Base-by-base conservation (phyloP, 2,113 vertebrate species). In the Periophthalmus modestus region DNA sequence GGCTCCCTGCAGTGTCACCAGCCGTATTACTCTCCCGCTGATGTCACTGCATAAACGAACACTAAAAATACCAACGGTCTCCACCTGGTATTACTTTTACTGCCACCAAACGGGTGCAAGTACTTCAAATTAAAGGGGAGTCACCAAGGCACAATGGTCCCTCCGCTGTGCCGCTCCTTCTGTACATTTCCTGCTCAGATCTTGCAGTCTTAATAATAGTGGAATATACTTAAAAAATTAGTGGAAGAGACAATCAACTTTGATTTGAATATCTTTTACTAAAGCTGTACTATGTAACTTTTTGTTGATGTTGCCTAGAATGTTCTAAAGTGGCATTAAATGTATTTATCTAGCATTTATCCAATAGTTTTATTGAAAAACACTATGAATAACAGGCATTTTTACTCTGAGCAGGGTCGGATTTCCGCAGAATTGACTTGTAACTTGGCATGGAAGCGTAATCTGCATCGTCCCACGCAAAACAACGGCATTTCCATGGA, bases 61-160 rank as follows among this genome's bases (percentile, higher is more conserved):
- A 69, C 14, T 77, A 50, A 72, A 39, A 75, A 34, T 46, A 46
- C 10, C 4, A 68, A 34, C 36, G 9, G 52, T 48, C 33, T 21
- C 48, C 4, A 28, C 2, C 3, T 7, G 47, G 24, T 23, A 28
- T 73, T n/a, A 39, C 2, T 71, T 77, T 73, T 65, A 78, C 21
- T 69, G 77, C 71, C 62, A 34, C 79, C 72, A 84, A 81, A 66
- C 78, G 10, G 39, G 11, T 71, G 69, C 68, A 67, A 82, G 59
- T 70, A 69, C 72, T 72, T 65, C 36, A 7, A 24, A 69, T 76
- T 72, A 59, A 24, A 33, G 81, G 16, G 70, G 33, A 72, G 66
- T 81, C 69, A 34, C 23, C 28, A 46, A 80, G 39, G 81, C 78
- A 65, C 23, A 68, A 33, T 57, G 23, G 3, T 34, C 34, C 3